Percentiles rank a stretch among this genome's conserved stretches.
These are phyloP conservation scores for Stigmatopora argus DNA, from an alignment of 2,113 vertebrate genomes.

Conservation along the genomic window DNA sequence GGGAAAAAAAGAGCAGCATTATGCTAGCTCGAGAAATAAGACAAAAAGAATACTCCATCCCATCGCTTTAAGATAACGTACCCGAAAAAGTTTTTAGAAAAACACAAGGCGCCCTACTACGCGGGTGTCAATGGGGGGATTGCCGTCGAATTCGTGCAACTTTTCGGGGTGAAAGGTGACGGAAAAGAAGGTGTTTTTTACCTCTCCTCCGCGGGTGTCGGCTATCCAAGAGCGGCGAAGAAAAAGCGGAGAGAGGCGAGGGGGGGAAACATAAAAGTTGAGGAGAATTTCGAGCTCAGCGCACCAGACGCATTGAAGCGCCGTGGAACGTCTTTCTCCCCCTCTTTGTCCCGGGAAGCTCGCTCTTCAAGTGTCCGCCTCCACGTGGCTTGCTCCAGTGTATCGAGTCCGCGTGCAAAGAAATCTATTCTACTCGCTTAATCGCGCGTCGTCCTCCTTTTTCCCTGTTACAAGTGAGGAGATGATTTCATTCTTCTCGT, in stretches of 20 bases:
- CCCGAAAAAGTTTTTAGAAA: constrained; percentile 65
- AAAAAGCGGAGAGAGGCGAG: constrained; percentile 64
- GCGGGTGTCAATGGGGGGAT: constrained; percentile 51
- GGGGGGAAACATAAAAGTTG: constrained; percentile 76
- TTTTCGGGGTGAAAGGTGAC: constrained; percentile 30
- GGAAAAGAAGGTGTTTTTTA: constrained; percentile 59
- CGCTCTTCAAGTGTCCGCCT: constrained; percentile 25
- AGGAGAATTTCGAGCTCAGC: constrained; percentile 74
- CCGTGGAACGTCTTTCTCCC: constrained; percentile 58
- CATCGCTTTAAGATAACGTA: neutral
- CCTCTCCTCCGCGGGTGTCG: constrained; percentile 69
- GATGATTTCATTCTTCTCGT: constrained; percentile 80
- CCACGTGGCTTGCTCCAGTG: constrained; percentile 60
- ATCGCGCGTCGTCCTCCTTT: constrained; percentile 65
- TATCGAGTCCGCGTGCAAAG: constrained; percentile 67
- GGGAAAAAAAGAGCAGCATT: constrained; percentile 62
- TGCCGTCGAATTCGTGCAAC: constrained; percentile 45
- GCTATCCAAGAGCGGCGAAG: constrained; percentile 72
- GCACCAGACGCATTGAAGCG: constrained; percentile 70
- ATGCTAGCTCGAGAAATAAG: constrained; percentile 62
- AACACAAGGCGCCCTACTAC: constrained; percentile 52
- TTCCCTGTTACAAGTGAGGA: constrained; percentile 80
- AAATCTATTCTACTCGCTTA: constrained; percentile 62
- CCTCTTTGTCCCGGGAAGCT: constrained; percentile 61
- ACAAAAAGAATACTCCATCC: constrained; percentile 62